Evolutionary conservation across 1,140 invertebrate genomes (phyloP), one percentile per base, ranked within the genome.

Genomic region (Heliconius melpomene): DNA sequence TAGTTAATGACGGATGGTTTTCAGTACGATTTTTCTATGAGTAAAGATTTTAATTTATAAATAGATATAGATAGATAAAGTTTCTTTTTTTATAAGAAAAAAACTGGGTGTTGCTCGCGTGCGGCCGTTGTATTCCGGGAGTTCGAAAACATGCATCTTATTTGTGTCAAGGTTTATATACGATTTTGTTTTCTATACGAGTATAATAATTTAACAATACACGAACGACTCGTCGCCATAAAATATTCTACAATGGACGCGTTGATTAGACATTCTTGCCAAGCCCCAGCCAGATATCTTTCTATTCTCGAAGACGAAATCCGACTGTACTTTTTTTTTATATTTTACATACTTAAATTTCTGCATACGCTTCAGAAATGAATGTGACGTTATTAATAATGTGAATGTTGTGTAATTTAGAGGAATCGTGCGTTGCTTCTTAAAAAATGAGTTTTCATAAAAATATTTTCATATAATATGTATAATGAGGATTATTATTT

Each of bases 81-180:
- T 32, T 32, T 32, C 6, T 32, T 32, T 38, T 79, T 79, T 54
- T 78, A 72, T 83, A 32, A 78, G 57, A 75, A 70, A 38, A 26
- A 54, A 78, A 74, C 79, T 29, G 66, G 75, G 60, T 66, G 66
- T 81, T 77, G 57, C 76, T 72, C 71, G 72, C 79, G 82, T 84
- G 79, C 54, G 74, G 79, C 79, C 82, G 81, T 86, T 84, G 84
- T 88, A 88, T 87, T 87, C 79, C 85, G 77, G 82, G 82, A 87
- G 82, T 85, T 85, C 81, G 75, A 83, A 87, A 89, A 88, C 84
- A 87, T 84, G 72, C 73, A 52, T 73, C 71, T 73, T 82, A 91
- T 83, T 86, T 78, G 83, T 90, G 88, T 89, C 90, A 91, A 91
- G 88, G 90, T 81, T 88, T 71, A 79, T 79, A 80, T 76, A 89